phyloP scores from a whole-genome alignment of 2,888 invertebrate genomes.

The Lasioglossum figueresi region DNA sequence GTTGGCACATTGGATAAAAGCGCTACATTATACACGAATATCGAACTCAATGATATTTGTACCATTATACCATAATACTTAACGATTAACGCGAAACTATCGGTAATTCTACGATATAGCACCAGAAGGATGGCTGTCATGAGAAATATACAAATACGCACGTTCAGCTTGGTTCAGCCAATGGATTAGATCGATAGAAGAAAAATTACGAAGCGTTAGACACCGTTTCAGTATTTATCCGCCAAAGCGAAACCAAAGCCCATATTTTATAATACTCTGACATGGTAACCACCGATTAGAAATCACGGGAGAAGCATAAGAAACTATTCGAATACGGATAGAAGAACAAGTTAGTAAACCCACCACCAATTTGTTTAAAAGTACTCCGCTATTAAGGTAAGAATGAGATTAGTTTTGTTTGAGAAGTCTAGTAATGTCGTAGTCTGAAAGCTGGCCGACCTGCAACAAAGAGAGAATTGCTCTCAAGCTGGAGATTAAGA shows the following conservation, averaged over 20 bases:
- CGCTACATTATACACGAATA: conserved; percentile 22
- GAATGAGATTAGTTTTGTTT: conserved; percentile 77
- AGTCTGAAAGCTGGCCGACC: conserved; percentile 85
- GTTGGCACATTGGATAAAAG: conserved; percentile 65
- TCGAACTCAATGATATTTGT: conserved; percentile 8
- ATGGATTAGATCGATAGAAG: conserved; percentile 24
- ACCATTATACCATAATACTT: conserved; percentile 27
- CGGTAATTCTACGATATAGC: conserved; percentile 57
- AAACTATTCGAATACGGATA: conserved; percentile 57
- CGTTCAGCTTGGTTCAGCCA: conserved; percentile 26
- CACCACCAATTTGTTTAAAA: conserved; percentile 77
- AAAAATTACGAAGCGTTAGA: conserved; percentile 52
- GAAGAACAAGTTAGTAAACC: conserved; percentile 75
- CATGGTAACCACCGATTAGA: conserved; percentile 59
- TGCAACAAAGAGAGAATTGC: conserved; percentile 84
- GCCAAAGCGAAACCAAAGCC: conserved; percentile 54
- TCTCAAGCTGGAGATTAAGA: conserved; percentile 79
- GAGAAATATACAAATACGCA: conserved; percentile 32
- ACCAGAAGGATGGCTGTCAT: conserved; percentile 64
- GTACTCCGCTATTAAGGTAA: conserved; percentile 78
- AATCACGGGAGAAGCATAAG: conserved; percentile 23
- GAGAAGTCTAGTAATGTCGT: conserved; percentile 84
- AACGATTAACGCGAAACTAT: conserved; percentile 43
- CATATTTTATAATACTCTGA: conserved; percentile 46
- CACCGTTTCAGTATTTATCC: conserved; percentile 30